These are phyloP conservation scores for Arizona elegans DNA, from an alignment of 2,113 vertebrate genomes.

Conservation along the genomic window DNA sequence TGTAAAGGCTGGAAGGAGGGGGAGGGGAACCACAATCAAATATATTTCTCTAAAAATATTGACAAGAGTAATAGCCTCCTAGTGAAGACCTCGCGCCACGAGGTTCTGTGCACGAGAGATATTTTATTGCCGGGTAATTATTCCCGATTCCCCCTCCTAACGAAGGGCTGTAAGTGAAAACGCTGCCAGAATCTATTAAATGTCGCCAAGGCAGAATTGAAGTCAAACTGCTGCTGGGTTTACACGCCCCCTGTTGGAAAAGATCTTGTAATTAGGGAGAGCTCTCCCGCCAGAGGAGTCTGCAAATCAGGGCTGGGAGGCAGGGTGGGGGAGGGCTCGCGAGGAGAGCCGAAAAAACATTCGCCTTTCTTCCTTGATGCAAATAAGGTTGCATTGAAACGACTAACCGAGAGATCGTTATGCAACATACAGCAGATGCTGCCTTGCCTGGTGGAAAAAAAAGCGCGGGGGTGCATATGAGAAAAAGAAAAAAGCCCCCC, in stretches of 20 bases:
- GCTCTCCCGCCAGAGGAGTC: not conserved
- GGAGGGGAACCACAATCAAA: slow-evolving; percentile 2
- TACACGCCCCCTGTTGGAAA: slow-evolving; percentile 44
- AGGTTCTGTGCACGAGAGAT: slow-evolving; percentile 23
- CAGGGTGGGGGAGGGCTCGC: not conserved
- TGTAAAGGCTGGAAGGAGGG: not conserved
- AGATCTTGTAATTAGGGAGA: not conserved
- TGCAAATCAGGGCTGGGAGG: slow-evolving; percentile 14
- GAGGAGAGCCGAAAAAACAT: slow-evolving; percentile 7
- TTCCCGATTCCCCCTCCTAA: slow-evolving; percentile 26
- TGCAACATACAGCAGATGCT: slow-evolving; percentile 24
- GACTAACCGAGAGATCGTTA: slow-evolving; percentile 4
- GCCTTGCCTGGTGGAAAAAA: not conserved
- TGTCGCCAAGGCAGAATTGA: slow-evolving; percentile 23
- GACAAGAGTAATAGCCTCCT: slow-evolving; percentile 21
- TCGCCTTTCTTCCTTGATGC: slow-evolving; percentile 16
- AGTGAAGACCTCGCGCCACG: slow-evolving; percentile 9
- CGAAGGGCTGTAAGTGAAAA: slow-evolving; percentile 25
- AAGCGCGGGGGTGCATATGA: not conserved
- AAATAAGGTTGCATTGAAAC: slow-evolving; percentile 14
- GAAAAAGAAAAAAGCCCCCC: not conserved
- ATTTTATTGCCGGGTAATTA: slow-evolving; percentile 34
- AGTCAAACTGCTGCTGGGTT: slow-evolving; percentile 18
- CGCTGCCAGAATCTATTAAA: slow-evolving; percentile 30
- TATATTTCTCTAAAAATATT: slow-evolving; percentile 15